Percentiles rank a stretch among this genome's conserved stretches.
Conservation (phyloP, 2,888 invertebrate species). For the Crepidodera aurea region DNA sequence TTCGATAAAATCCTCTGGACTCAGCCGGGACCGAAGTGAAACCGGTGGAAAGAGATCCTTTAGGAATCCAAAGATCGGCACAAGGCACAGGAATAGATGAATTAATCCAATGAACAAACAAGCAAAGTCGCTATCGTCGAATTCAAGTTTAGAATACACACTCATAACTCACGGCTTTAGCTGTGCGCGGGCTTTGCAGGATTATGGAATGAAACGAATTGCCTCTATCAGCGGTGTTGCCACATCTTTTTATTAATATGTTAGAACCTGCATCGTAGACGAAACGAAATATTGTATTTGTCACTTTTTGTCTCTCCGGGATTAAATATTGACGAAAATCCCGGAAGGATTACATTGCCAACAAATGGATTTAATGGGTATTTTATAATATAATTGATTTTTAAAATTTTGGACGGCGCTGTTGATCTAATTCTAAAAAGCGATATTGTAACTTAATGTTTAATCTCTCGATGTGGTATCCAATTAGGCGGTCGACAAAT, state of each 20-base stretch:
- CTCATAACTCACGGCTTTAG: constrained; percentile 45
- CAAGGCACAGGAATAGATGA: constrained; percentile 40
- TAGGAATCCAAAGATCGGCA: constrained; percentile 42
- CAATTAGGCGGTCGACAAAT: too few species aligned
- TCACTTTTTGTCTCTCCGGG: too few species aligned
- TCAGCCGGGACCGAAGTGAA: constrained; percentile 6
- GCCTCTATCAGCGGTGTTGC: constrained; percentile 18
- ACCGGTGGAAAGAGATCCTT: constrained; percentile 32
- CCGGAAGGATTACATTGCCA: too few species aligned
- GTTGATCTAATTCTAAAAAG: too few species aligned
- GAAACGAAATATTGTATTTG: neutral
- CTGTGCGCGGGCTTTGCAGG: constrained; percentile 26
- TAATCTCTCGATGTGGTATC: too few species aligned
- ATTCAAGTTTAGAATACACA: constrained; percentile 49
- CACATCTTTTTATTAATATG: constrained; percentile 1
- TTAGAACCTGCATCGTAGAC: neutral
- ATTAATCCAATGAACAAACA: constrained; percentile 48
- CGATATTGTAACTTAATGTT: too few species aligned
- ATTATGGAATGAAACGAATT: constrained; percentile 38
- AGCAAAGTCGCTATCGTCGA: constrained; percentile 39
- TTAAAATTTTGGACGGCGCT: neutral
- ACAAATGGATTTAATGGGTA: too few species aligned
- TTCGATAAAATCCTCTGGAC: constrained; percentile 21
- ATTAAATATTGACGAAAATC: too few species aligned
- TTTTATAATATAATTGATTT: too few species aligned